These are phyloP conservation scores for Ectemnius lituratus DNA, from an alignment of 2,888 invertebrate genomes.

Conservation along the genomic window DNA sequence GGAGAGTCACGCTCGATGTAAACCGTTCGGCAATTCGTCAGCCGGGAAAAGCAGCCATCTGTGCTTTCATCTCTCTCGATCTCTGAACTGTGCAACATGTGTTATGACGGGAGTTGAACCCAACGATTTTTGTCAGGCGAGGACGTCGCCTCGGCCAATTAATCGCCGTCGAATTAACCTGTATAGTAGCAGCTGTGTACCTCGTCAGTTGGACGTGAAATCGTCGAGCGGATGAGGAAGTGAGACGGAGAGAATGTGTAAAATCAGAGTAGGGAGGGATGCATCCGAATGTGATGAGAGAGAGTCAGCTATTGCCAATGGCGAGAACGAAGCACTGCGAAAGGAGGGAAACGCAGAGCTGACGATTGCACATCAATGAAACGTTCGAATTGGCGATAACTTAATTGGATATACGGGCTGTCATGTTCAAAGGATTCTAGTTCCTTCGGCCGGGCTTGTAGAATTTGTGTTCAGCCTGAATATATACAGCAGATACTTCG, in stretches of 20 bases:
- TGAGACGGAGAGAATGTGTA: not conserved
- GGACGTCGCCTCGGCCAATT: not conserved
- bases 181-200: not conserved
- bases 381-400: constrained; percentile 24
- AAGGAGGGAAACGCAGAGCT: constrained; percentile 7
- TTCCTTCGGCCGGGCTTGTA: not conserved
- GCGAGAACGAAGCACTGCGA: too few relatives aligned
- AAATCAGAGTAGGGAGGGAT: not conserved
- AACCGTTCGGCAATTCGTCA: not conserved
- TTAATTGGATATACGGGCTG: constrained; percentile 29
- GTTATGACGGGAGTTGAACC: not conserved
- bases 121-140: constrained; percentile 2
- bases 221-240: not conserved
- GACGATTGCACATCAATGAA: constrained; percentile 23
- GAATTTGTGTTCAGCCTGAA: too few relatives aligned
- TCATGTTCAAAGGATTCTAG: not conserved
- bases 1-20: too few relatives aligned
- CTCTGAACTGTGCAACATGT: not conserved
- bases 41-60: not conserved
- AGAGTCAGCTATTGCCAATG: too few relatives aligned
- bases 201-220: not conserved
- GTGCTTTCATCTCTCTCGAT: not conserved
- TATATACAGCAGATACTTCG: too few relatives aligned
- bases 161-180: not conserved
- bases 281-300: not conserved